These are phyloP conservation scores for Regulus satrapa DNA, from an alignment of 2,113 vertebrate species.

Conservation along the genomic window DNA sequence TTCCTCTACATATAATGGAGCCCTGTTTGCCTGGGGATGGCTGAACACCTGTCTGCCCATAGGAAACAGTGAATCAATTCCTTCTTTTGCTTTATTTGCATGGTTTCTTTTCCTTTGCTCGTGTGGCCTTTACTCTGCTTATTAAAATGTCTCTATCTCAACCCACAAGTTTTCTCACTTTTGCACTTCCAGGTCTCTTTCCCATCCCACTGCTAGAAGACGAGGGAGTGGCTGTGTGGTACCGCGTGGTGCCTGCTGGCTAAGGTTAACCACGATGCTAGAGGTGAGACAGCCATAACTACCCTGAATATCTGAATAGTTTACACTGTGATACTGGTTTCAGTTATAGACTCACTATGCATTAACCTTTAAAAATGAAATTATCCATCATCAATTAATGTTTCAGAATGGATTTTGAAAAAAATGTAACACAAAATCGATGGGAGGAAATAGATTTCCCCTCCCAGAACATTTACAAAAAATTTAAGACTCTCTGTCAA, in stretches of 20 bases:
- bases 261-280: neutral
- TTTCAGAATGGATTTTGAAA: neutral
- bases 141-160: neutral
- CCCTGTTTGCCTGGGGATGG: neutral
- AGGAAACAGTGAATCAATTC: neutral
- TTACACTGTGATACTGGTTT: neutral
- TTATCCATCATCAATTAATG: neutral
- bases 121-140: neutral
- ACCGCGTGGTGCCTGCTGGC: neutral
- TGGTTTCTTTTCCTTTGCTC: neutral
- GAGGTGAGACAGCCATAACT: neutral
- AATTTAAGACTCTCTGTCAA: neutral
- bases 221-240: neutral
- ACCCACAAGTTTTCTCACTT: neutral
- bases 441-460: neutral
- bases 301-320: neutral
- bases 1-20: fast-evolving
- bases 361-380: neutral
- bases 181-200: neutral
- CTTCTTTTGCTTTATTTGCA: neutral
- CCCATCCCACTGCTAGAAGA: fast-evolving
- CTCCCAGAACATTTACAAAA: neutral
- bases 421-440: neutral
- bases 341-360: neutral
- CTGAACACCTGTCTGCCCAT: neutral